Evolutionary conservation across 1,140 invertebrate genomes (phyloP), one percentile per base, ranked within the genome.

Genomic region (Centruroides sculpturatus): DNA sequence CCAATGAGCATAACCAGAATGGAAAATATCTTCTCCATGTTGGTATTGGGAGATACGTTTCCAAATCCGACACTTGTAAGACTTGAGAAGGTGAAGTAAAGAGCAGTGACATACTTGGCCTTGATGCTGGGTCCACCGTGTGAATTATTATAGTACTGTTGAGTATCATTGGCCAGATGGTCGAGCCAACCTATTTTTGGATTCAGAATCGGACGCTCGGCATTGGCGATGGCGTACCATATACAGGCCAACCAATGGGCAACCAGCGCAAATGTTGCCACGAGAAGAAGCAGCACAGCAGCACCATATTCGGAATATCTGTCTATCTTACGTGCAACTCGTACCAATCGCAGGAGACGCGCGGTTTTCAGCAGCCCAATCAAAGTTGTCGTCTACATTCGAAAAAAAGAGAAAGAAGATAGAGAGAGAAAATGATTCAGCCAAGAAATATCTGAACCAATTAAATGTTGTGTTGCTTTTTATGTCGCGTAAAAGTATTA

Each of bases 181-280:
- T 97, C 90, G 64, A 97, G 76, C 93, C 92, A 98, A 49, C 92
- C 92, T 60, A 92, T 89, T 67, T 83, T 82, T 73, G 82, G 82
- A 55, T 81, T 79, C 56, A 85, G 59, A 41, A 59, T 82, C 56
- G 83, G 87, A 69, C 85, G 79, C 74, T 98, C 93, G 59, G 89
- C 89, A 74, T 90, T 89, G 11, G 92, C 95, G 66, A 99, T 98
- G 8, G 95, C 94, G 73, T 98, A 99, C 91, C 94, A 98, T 69
- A 98, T 89, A 74, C 95, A 98, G 49, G 95, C 94, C 71, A 99
- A 80, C 95, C 95, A 99, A 78, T 99, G 96, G 68, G 95, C 96
- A 70, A 98, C 95, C 64, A 99, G 83, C 36, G 92, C 91, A 78
- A 98, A 99, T 49, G 92, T 91, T 54, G 93, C 92, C 92, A 99